A percentile compares a stretch with the other conserved stretches of the same genome.
Conservation (phyloP, 1,140 invertebrate species). For the Lordiphosa mommai region DNA sequence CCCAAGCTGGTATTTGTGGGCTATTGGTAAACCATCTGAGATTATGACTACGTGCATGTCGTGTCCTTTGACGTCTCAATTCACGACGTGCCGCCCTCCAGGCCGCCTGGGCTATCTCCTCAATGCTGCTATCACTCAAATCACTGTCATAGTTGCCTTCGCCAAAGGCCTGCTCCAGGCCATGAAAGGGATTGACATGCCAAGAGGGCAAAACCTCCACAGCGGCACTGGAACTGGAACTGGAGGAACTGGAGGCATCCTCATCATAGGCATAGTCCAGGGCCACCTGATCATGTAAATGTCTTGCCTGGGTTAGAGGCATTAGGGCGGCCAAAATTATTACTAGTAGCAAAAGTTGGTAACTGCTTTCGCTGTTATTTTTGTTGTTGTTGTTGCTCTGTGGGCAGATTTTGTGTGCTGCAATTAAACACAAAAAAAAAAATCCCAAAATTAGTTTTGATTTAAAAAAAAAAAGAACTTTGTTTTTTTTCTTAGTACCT, state of each 20-base stretch:
- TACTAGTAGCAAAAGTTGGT: conserved; percentile 21
- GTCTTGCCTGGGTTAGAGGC: conserved; percentile 38
- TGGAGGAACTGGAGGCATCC: conserved; percentile 1
- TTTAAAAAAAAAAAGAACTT: too few species aligned
- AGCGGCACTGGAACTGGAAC: not conserved
- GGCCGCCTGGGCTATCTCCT: conserved; percentile 47
- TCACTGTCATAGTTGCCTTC: conserved; percentile 40
- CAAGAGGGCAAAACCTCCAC: conserved; percentile 16
- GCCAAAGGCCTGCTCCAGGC: conserved; percentile 37
- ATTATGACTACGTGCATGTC: conserved; percentile 50
- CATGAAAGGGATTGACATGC: conserved; percentile 54
- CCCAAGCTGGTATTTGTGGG: conserved; percentile 42
- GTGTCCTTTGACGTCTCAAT: conserved; percentile 35
- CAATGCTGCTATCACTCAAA: conserved; percentile 41
- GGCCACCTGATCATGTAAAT: conserved; percentile 40
- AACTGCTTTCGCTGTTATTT: conserved; percentile 6
- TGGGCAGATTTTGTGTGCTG: conserved; percentile 37
- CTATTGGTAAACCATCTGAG: conserved; percentile 26
- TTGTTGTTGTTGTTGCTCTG: conserved; percentile 19
- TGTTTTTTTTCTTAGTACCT: conserved; percentile 15
- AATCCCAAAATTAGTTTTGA: not conserved
- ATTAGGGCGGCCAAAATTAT: conserved; percentile 34
- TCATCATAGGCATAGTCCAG: conserved; percentile 39
- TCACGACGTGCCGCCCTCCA: conserved; percentile 31
- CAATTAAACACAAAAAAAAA: not conserved